Evolutionary conservation across 2,888 invertebrate genomes (phyloP), one percentile per base, ranked within the genome.

Genomic region (Brachypalpus laphriformis): DNA sequence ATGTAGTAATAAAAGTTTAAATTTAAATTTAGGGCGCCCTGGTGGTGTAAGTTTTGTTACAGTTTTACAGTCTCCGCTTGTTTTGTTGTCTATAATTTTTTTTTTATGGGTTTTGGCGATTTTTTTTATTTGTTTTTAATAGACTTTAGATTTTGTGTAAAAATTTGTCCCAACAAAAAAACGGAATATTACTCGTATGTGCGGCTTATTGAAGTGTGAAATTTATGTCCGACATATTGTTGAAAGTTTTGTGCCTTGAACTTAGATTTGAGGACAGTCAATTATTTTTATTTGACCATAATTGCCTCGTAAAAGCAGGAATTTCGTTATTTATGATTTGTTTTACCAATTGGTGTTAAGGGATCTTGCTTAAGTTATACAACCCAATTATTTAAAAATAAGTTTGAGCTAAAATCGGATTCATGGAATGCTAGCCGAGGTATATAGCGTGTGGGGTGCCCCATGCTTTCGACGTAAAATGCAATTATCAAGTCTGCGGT

Each of bases 1-100:
- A 31, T 18, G 40, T 31, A 56, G 74, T 49, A 63, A 49, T 72
- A 68, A 72, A 77, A 77, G 20, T 37, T 71, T 54, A 68, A 74
- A 57, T 80, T 63, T 28, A 40, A 75, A 75, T 70, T 74, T 80
- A 77, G 76, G 68, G 68, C 65, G 49, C 20, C 54, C 49, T 16
- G 18, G 51, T 31, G 16, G 40, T 66, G 49, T 34, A 56, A 28
- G 20, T 57, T 65, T 31, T 37, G 28, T 51, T 72, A 61, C 31
- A 59, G 20, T 54, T 63, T 74, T 25, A 31, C 51, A 31, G 5
- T 16, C 16, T 25, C 31, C 20, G 22, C 11, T 34, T 28, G 25
- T 51, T 47, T 25, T 16, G n/a, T 37, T 49, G 9, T n/a, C 37
- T 37, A 37, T 37, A n/a, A n/a, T 37, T 22, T 47, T 45, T 25